These are phyloP conservation scores for Bradypus variegatus DNA, from an alignment of 2,797 vertebrate genomes.

Conservation along the genomic window DNA sequence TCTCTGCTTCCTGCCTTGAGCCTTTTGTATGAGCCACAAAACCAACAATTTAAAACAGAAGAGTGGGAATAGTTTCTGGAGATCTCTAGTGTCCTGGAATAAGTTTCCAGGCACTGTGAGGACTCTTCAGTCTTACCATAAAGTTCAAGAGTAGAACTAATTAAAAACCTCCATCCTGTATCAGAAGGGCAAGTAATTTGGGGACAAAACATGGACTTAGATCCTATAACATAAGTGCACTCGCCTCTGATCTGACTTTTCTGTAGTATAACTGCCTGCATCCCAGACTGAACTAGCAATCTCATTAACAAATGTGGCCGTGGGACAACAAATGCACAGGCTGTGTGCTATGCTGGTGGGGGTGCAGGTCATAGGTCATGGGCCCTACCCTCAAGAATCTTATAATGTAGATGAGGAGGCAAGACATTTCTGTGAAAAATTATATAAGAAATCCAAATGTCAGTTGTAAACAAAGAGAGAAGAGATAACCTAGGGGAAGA, in stretches of 20 bases:
- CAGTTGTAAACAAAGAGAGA: not conserved
- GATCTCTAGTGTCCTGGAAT: not conserved
- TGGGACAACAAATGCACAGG: rapidly evolving
- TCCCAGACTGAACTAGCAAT: not conserved
- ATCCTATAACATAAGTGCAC: not conserved
- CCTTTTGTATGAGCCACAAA: not conserved
- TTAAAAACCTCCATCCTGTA: not conserved
- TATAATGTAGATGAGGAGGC: not conserved
- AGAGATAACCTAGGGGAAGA: constrained; percentile 4
- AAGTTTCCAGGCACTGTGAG: not conserved
- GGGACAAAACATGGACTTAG: not conserved
- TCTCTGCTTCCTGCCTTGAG: not conserved
- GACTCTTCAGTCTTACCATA: not conserved
- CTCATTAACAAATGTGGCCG: not conserved
- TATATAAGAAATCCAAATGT: not conserved
- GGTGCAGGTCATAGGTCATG: not conserved
- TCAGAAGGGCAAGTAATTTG: not conserved
- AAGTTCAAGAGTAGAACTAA: not conserved
- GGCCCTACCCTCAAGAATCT: not conserved
- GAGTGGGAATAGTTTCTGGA: rapidly evolving
- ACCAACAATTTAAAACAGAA: not conserved
- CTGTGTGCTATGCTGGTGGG: no score
- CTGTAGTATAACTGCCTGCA: not conserved
- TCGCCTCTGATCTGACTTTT: not conserved
- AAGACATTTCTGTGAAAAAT: not conserved